phyloP scores from a whole-genome alignment of 2,113 vertebrate genomes.

The Prionailurus bengalensis region DNA sequence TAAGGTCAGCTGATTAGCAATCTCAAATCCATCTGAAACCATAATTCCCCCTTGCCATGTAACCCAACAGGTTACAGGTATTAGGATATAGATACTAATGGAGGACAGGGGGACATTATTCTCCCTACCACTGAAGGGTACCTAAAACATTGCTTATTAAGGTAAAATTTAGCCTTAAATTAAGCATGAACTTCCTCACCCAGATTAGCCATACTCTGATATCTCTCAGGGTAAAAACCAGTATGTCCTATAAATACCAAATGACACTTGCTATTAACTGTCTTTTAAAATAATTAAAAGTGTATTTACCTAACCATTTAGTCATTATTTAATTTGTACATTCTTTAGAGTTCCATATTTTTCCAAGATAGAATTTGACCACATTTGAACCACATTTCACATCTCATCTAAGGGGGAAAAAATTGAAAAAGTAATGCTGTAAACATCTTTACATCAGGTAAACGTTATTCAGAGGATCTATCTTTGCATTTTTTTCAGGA shows the following conservation, averaged over 20 bases:
- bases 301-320: background rate
- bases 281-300: constrained; percentile 43
- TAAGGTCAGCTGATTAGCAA: background rate
- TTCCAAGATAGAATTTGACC: constrained; percentile 36
- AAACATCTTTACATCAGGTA: background rate
- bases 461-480: background rate
- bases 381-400: constrained; percentile 24
- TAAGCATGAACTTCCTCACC: background rate
- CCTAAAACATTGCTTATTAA: background rate
- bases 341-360: constrained; percentile 51
- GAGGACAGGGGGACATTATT: background rate
- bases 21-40: background rate
- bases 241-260: background rate
- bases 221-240: constrained; percentile 42
- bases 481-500: background rate
- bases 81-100: background rate
- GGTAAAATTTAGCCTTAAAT: background rate
- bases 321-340: constrained; percentile 31
- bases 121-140: background rate
- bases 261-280: background rate
- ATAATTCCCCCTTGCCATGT: background rate
- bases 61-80: background rate
- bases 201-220: constrained; percentile 22
- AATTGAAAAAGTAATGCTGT: background rate
- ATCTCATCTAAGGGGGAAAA: background rate